phyloP scores from a whole-genome alignment of 2,888 invertebrate species.

The Pseudococcus viburni region DNA sequence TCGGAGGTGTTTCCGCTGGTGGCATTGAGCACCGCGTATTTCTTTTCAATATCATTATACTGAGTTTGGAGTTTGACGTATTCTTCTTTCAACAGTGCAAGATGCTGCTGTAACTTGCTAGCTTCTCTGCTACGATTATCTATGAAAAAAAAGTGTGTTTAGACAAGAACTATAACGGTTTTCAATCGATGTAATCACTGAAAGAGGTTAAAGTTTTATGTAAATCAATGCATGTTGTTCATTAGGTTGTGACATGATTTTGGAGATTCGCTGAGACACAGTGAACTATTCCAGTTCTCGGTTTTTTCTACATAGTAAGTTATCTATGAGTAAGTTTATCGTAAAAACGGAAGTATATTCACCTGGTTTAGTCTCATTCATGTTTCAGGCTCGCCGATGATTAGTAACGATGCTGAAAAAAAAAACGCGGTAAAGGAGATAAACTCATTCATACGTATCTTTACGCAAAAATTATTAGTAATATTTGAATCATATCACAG shows the following conservation, averaged over 20 bases:
- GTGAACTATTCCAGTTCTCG: no score
- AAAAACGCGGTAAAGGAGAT: neutral
- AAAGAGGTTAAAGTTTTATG: neutral
- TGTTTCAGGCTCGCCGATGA: neutral
- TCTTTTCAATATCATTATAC: constrained; percentile 86
- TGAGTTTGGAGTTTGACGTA: constrained; percentile 90
- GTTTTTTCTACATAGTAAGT: neutral
- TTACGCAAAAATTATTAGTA: neutral
- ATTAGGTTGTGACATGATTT: no score
- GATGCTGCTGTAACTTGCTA: constrained; percentile 81
- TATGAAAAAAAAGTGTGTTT: neutral
- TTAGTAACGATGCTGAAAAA: neutral
- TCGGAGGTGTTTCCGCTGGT: constrained; percentile 78
- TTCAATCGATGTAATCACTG: neutral
- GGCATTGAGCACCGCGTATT: constrained; percentile 85
- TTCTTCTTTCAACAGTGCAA: constrained; percentile 88
- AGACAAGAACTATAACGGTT: neutral
- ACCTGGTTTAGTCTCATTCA: constrained; percentile 32
- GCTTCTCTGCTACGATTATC: constrained; percentile 55
- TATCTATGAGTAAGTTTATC: neutral
- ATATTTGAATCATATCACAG: constrained; percentile 23
- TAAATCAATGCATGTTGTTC: no score
- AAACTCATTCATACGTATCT: neutral
- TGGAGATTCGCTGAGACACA: no score
- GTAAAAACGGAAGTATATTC: neutral